Evolutionary conservation across 2,888 invertebrate genomes (phyloP), one percentile per base, ranked within the genome.

Genomic region (Drosophila borealis): DNA sequence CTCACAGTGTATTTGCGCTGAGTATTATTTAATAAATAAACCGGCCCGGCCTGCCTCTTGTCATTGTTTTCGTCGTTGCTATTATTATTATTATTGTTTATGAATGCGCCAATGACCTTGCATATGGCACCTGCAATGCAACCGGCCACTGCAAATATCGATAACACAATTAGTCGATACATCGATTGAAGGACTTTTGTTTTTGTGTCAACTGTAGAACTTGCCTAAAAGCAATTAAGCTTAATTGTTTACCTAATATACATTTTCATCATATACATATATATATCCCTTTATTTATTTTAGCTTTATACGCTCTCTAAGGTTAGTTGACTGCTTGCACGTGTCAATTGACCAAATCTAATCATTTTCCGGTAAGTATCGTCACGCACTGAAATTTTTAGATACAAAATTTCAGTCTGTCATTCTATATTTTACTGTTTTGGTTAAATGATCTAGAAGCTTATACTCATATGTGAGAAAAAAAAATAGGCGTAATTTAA

Each of bases 11-110:
- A 42, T 76, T 55, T 21, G 71, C 54, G 59, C 17, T 60, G 64
- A 69, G 57, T 70, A 62, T 78, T 76, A 78, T 78, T 75, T 78
- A 78, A 78, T 74, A 74, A 75, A 73, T 64, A 78, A 64, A 60
- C 70, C 69, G 75, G 74, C 42, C 57, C 36, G 48, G 45, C 34
- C 41, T 41, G 57, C 42, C 46, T 25, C 36, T 60, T 55, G 49
- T 57, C 69, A 44, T 60, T 73, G 44, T 71, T 60, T 41, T 64
- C 69, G 45, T 61, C 60, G 14, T 57, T 33, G 6, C 41, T 25
- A 5, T 25, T 25, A 8, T 8, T 73, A 33, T 62, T 69, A 46
- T 53, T 67, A 41, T 44, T 63, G 77, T 61, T 74, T 57, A 61
- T 61, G 51, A 49, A 60, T 61, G 51, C 56, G 54, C 36, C 45